Base-by-base conservation (phyloP, 1,140 invertebrate genomes). In the Heliconius melpomene region DNA sequence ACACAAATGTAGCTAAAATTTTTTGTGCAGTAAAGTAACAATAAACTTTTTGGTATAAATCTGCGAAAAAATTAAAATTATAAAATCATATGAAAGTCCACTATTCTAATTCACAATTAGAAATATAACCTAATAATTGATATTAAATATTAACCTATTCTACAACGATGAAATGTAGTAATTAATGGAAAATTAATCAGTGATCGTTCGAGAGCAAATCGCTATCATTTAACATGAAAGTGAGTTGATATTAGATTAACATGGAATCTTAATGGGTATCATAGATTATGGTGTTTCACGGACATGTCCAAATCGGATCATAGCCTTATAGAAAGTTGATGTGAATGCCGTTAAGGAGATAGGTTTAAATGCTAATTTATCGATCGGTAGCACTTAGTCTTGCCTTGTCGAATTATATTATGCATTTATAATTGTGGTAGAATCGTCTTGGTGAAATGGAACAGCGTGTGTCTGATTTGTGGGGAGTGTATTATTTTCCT, bases 141-240 rank as follows among this genome's bases (percentile, higher is more conserved):
- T 79, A 60, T 54, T 74, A 74, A 78, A 78, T 78, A 79, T 50
- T 32, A 72, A 40, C 52, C 18, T 73, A 57, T 75, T 74, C 11
- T 23, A 74, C 66, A 52, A 70, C 54, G 60, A 72, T 75, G 78
- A 75, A 75, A 79, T 72, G 74, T 38, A 50, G 66, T 75, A 79
- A 75, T 79, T 79, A 79, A 46, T 72, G 32, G 79, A 71, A 71
- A 46, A 79, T 79, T 76, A 76, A 76, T 75, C 23, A 11, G 36
- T 50, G 72, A 57, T 46, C 73, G 52, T 72, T 76, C 72, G 66
- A 29, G 66, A 76, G 32, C 26, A 75, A 76, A 79, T 79, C 66
- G 74, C 74, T 79, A 79, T 79, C 74, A 72, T 79, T 79, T 79
- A 76, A 76, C 29, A 76, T 76, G 70, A 50, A 76, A 76, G 60